A percentile compares a stretch with the other conserved stretches of the same genome.
Conservation (phyloP, 2,113 vertebrate species). For the Ancistrus triradiatus region DNA sequence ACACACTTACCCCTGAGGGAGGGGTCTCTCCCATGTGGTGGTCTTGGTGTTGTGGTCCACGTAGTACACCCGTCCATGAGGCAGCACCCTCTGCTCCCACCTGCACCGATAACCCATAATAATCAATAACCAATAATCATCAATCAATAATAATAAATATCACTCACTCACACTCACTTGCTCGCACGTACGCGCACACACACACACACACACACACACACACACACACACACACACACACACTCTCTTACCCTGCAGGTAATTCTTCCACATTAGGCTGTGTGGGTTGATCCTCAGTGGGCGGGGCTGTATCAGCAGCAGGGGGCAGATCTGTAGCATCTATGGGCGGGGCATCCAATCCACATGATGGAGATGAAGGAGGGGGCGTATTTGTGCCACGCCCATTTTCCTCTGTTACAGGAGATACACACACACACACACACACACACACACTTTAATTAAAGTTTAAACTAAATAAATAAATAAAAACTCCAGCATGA, state of each 20-base stretch:
- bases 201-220: no score
- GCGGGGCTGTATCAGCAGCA: conserved; percentile 47
- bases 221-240: no score
- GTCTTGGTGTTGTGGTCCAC: conserved; percentile 99
- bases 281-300: conserved; percentile 54
- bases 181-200: no score
- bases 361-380: conserved; percentile 37
- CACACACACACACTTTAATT: background rate
- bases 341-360: conserved; percentile 32
- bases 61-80: conserved; percentile 92
- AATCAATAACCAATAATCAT: no score
- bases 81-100: conserved; percentile 94
- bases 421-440: conserved; percentile 56
- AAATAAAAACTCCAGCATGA: no score
- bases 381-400: conserved; percentile 51
- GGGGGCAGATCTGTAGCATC: conserved; percentile 28
- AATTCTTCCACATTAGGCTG: conserved; percentile 71
- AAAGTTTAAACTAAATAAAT: no score
- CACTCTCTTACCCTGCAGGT: conserved; percentile 89
- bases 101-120: no score
- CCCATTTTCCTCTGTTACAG: conserved; percentile 58
- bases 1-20: conserved; percentile 85
- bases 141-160: no score
- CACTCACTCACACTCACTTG: no score
- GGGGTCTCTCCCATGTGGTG: conserved; percentile 96